A percentile compares a stretch with the other conserved stretches of the same genome.
Evolutionary conservation across 64 coral and sea anemone genomes (phyloP).

Genomic region (Cladopsammia gracilis): DNA sequence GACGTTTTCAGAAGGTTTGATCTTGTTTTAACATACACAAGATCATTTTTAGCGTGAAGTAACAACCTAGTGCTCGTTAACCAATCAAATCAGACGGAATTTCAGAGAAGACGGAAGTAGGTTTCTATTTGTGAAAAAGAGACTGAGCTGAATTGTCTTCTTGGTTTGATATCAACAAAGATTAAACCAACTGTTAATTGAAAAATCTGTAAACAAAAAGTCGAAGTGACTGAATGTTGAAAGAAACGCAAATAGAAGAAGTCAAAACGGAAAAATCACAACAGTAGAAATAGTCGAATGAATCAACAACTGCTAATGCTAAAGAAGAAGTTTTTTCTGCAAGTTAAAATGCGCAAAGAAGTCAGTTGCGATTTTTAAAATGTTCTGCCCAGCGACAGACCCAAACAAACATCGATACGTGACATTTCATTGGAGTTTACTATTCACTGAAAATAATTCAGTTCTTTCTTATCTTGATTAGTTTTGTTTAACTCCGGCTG

Average conservation of each 20-base stretch:
- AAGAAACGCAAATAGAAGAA: background rate
- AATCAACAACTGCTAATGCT: too few relatives aligned
- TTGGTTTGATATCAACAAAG: background rate
- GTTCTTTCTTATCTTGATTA: background rate
- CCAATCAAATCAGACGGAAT: background rate
- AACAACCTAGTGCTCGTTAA: background rate
- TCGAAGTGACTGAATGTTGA: background rate
- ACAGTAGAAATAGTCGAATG: background rate
- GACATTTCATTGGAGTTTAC: too few relatives aligned
- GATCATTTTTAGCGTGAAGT: background rate
- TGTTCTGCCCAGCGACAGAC: too few relatives aligned
- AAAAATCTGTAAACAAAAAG: background rate
- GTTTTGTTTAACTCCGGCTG: background rate
- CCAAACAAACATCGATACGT: too few relatives aligned
- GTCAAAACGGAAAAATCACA: background rate
- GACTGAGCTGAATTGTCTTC: background rate
- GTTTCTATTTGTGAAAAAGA: background rate
- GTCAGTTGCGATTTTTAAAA: too few relatives aligned
- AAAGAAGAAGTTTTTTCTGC: too few relatives aligned
- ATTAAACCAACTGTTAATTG: conserved; percentile 15
- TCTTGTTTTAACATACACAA: background rate
- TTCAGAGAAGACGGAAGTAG: background rate
- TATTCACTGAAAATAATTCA: background rate
- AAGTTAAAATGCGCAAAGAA: too few relatives aligned
- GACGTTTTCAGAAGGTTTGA: background rate